Base-by-base conservation (phyloP, 1,140 invertebrate genomes). In the Potamilus streckersoni region DNA sequence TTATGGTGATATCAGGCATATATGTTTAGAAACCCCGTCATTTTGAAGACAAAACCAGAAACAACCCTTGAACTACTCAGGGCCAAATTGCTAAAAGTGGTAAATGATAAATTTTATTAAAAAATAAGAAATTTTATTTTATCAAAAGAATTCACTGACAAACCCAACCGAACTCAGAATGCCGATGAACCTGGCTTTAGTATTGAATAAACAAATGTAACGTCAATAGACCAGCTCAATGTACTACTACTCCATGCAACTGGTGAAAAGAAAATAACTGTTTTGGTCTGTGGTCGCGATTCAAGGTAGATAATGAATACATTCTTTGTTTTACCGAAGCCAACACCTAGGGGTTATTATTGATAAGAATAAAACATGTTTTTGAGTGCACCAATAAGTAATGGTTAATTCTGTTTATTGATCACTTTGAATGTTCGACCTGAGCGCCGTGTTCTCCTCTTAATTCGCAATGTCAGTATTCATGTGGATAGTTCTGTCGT, bases 381-480 rank as follows among this genome's bases (percentile, higher is more conserved):
- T 66, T 80, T 70, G 70, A 72, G 11, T 73, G 76, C 66, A 77
- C 74, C 31, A 38, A 60, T n/a, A 77, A 77, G 56, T 70, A 69
- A 80, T 80, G 74, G 68, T 6, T 80, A 23, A 38, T 56, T 23
- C 65, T 68, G 68, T 69, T 73, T 56, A 76, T 80, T 17, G 66
- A 80, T 20, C 71, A 76, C 69, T 77, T 80, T 73, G 70, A 80
- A 73, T 69, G 56, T 57, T 68, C 65, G 76, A 23, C 0, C 8
- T 49, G 70, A 78, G 61, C 31, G 76, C 6, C 69, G 62, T 68
- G 69, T 72, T 15, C 16, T 64, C 11, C 31, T 72, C 12, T 55
- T 76, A 16, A 71, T 71, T 59, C 60, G 64, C 23, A 76, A 68
- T 63, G 49, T 76, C 14, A 64, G 31, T 49, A 76, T 61, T 38